These are phyloP conservation scores for Thymelicus sylvestris DNA, from an alignment of 2,888 invertebrate genomes.

Conservation along the genomic window DNA sequence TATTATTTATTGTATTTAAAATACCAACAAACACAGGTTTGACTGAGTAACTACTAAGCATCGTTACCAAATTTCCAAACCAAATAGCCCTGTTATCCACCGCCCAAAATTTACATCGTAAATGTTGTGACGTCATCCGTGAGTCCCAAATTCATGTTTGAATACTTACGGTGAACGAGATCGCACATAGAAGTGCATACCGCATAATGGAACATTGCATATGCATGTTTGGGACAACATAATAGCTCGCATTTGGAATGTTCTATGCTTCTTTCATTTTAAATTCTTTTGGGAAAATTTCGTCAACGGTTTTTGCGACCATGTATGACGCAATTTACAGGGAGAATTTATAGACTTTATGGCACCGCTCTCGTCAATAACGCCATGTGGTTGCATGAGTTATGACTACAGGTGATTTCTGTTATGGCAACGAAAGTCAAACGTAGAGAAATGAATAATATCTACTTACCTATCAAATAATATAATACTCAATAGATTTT, in stretches of 20 bases:
- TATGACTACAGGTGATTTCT: constrained; percentile 6
- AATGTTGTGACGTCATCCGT: constrained; percentile 39
- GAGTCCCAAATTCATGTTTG: constrained; percentile 38
- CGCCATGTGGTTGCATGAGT: constrained; percentile 7
- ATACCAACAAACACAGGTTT: constrained; percentile 11
- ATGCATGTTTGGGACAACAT: constrained; percentile 38
- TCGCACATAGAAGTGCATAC: constrained; percentile 37
- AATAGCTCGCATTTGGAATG: constrained; percentile 35
- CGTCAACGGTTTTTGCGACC: constrained; percentile 23
- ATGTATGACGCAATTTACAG: constrained; percentile 9
- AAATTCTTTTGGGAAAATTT: constrained; percentile 27
- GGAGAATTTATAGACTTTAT: constrained; percentile 18
- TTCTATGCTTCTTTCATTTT: constrained; percentile 31
- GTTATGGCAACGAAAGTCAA: neutral
- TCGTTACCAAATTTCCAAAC: constrained; percentile 33
- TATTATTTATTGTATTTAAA: neutral
- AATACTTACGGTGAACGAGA: constrained; percentile 36
- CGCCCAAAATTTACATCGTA: constrained; percentile 37
- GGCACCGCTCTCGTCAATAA: constrained; percentile 5
- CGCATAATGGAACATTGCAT: constrained; percentile 37
- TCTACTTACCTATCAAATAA: too few relatives aligned
- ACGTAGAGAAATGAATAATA: neutral
- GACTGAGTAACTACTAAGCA: constrained; percentile 16
- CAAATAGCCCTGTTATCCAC: constrained; percentile 34
- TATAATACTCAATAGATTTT: too few relatives aligned